Conservation (phyloP, 53 echinoderm and acorn worm genomes). For the Apostichopus leukothele region DNA sequence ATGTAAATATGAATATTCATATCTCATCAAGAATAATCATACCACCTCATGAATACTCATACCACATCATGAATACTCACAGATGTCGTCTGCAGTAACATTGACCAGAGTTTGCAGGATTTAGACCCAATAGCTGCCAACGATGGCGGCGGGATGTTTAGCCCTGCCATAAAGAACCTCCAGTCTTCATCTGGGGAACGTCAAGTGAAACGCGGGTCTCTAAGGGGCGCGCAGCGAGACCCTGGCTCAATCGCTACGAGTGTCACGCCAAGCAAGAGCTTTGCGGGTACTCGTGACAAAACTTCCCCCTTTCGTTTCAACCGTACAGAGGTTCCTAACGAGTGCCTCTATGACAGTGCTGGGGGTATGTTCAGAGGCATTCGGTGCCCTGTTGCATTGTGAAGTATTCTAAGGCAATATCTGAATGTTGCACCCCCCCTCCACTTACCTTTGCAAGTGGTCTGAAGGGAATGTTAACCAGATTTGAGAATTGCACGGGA, state of each 20-base stretch:
- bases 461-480: neutral
- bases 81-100: constrained; percentile 40
- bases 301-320: neutral
- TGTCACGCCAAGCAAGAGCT: constrained; percentile 28
- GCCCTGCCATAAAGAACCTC: neutral
- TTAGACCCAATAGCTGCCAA: neutral
- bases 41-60: too few species aligned
- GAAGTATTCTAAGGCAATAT: neutral
- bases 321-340: constrained; percentile 23
- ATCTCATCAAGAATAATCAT: too few species aligned
- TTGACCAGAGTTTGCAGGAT: constrained; percentile 9
- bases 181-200: neutral
- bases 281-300: constrained; percentile 16
- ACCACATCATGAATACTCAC: neutral
- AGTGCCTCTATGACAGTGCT: constrained; percentile 37
- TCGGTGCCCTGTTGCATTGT: neutral
- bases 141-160: neutral
- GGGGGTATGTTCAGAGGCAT: constrained; percentile 27
- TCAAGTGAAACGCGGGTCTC: constrained; percentile 5
- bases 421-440: neutral
- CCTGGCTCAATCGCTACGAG: neutral
- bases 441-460: neutral
- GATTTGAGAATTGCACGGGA: neutral
- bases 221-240: neutral
- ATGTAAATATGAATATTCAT: too few species aligned